These are phyloP conservation scores for Patiria pectinifera DNA, from an alignment of 53 echinoderm and acorn worm genomes.

Conservation along the genomic window DNA sequence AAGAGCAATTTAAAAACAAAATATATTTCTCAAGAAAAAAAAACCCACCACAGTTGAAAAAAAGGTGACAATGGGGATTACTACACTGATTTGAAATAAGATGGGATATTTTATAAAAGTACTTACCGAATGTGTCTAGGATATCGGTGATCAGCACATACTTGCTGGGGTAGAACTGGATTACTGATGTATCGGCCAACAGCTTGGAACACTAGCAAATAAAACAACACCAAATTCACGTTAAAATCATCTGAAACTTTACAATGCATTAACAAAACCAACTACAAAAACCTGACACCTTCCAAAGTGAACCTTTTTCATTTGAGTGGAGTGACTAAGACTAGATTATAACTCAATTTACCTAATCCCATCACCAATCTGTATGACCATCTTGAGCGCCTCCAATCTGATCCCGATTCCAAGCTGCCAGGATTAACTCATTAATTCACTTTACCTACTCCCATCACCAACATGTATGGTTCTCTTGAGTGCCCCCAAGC, in stretches of 20 bases:
- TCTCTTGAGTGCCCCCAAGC: neutral
- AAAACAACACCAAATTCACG: neutral
- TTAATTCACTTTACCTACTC: conserved; percentile 52
- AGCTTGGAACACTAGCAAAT: conserved; percentile 92
- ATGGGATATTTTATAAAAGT: neutral
- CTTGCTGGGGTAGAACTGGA: conserved; percentile 99
- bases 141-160: conserved; percentile 98
- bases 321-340: too few relatives aligned
- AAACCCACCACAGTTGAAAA: too few relatives aligned
- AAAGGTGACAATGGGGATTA: too few relatives aligned
- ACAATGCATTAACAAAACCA: too few relatives aligned
- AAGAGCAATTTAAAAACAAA: too few relatives aligned
- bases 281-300: too few relatives aligned
- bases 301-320: too few relatives aligned
- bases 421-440: conserved; percentile 87
- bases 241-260: too few relatives aligned
- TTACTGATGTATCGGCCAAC: conserved; percentile 92
- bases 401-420: conserved; percentile 98
- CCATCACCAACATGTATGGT: conserved; percentile 68
- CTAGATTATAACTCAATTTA: conserved; percentile 29
- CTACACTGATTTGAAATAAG: neutral
- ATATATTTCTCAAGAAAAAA: too few relatives aligned
- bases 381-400: conserved; percentile 96
- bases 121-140: conserved; percentile 97
- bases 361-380: conserved; percentile 63